phyloP scores from a whole-genome alignment of 2,113 vertebrate genomes.

The Ammospiza nelsoni region DNA sequence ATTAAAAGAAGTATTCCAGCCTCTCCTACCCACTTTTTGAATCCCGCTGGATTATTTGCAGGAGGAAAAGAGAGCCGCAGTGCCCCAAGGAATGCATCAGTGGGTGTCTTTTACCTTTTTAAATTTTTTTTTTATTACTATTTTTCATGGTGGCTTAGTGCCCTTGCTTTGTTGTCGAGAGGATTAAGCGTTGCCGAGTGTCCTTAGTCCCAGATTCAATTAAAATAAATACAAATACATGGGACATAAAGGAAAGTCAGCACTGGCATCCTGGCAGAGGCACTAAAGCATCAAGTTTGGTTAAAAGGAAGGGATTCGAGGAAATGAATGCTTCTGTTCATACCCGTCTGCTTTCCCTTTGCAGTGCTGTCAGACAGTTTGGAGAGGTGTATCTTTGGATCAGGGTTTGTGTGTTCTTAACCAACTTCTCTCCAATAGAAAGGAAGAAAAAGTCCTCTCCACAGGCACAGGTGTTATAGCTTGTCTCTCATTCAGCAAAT shows the following conservation, averaged over 20 bases:
- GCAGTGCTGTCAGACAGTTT: neutral
- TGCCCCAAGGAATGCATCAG: neutral
- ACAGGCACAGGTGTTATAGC: neutral
- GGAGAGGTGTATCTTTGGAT: neutral
- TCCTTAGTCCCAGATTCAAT: constrained; percentile 8
- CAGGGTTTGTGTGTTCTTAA: neutral
- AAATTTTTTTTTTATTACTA: neutral
- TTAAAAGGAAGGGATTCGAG: constrained; percentile 17
- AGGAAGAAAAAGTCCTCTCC: neutral
- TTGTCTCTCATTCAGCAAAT: neutral
- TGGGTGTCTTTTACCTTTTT: neutral
- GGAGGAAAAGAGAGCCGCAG: neutral
- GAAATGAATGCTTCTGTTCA: neutral
- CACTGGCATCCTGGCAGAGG: neutral
- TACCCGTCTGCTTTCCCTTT: neutral
- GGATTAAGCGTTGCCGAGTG: constrained; percentile 23
- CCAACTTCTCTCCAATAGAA: neutral
- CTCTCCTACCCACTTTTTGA: neutral
- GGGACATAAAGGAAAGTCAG: neutral
- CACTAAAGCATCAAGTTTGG: constrained; percentile 5
- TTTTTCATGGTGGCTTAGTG: neutral
- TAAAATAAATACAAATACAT: constrained; percentile 51
- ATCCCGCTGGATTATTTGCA: neutral
- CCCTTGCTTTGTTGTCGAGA: constrained; percentile 53
- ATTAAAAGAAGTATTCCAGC: neutral